Percentiles rank a stretch among this genome's conserved stretches.
phyloP scores from a whole-genome alignment of 2,888 invertebrate genomes.

The Diplolepis rosae region DNA sequence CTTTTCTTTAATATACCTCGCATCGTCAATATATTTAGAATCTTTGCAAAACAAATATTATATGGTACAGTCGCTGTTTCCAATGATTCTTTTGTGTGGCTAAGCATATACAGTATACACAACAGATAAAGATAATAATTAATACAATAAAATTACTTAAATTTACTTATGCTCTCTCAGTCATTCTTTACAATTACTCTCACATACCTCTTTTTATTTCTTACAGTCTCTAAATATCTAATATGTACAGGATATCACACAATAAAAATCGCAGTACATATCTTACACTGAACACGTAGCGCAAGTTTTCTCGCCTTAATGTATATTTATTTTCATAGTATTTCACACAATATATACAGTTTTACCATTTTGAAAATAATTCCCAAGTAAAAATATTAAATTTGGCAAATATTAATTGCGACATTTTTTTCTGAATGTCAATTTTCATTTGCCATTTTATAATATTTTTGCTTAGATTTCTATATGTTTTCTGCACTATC shows the following conservation, averaged over 20 bases:
- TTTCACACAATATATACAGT: slow-evolving; percentile 38
- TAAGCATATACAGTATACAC: slow-evolving; percentile 68
- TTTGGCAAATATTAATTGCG: slow-evolving; percentile 3
- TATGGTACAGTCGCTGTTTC: slow-evolving; percentile 60
- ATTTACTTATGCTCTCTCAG: slow-evolving; percentile 46
- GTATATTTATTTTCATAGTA: neutral
- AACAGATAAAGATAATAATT: slow-evolving; percentile 58
- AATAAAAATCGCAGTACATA: slow-evolving; percentile 62
- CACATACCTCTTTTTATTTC: slow-evolving; percentile 2
- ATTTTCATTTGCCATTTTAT: slow-evolving; percentile 13
- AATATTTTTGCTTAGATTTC: slow-evolving; percentile 19
- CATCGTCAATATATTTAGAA: slow-evolving; percentile 67
- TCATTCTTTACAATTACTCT: slow-evolving; percentile 61
- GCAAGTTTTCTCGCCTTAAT: slow-evolving; percentile 8
- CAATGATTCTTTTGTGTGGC: slow-evolving; percentile 44
- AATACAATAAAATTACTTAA: slow-evolving; percentile 62
- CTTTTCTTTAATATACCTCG: slow-evolving; percentile 51
- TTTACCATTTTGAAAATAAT: slow-evolving; percentile 30
- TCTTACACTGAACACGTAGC: slow-evolving; percentile 58
- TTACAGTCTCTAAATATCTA: slow-evolving; percentile 41
- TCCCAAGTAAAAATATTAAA: slow-evolving; percentile 14
- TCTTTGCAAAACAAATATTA: slow-evolving; percentile 68
- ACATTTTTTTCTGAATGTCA: neutral
- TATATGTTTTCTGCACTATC: slow-evolving; percentile 26
- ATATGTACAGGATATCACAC: slow-evolving; percentile 71